Evolutionary conservation across 2,113 vertebrate genomes (phyloP).

Genomic region (Apodemus speciosus): DNA sequence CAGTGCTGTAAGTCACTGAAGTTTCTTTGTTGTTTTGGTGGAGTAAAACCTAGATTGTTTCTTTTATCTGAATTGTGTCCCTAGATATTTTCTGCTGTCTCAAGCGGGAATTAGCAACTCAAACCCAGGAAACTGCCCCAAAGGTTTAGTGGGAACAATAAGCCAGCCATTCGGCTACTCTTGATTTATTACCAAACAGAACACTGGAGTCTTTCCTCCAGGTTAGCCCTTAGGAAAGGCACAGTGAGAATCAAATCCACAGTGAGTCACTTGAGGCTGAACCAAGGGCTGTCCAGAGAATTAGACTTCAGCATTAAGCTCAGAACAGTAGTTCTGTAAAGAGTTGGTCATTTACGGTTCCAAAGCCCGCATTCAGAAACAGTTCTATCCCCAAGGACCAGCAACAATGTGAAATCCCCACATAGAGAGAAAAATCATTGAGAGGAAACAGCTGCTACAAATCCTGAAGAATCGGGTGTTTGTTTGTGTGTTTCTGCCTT

Average conservation of each 20-base stretch:
- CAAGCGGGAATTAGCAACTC: not conserved
- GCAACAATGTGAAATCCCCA: not conserved
- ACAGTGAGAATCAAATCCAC: not conserved
- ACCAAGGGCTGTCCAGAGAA: not conserved
- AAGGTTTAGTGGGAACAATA: not conserved
- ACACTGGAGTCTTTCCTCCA: not conserved
- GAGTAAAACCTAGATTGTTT: not conserved
- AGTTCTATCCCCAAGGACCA: not conserved
- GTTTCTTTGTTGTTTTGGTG: not conserved
- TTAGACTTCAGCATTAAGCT: not conserved
- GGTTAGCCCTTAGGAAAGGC: conserved; percentile 39
- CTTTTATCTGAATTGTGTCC: not conserved
- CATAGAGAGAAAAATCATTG: not conserved
- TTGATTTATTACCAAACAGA: not conserved
- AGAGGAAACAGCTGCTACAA: not conserved
- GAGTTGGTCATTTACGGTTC: not conserved
- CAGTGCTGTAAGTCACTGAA: not conserved
- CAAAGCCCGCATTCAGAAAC: not conserved
- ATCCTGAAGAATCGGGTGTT: not conserved
- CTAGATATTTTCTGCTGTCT: not conserved
- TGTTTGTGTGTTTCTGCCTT: not conserved
- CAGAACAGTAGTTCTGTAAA: conserved; percentile 23
- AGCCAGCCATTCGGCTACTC: not conserved
- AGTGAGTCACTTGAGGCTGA: not conserved
- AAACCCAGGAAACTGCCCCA: not conserved